Conservation (phyloP, 2,113 vertebrate species). For the Corvus moneduloides region DNA sequence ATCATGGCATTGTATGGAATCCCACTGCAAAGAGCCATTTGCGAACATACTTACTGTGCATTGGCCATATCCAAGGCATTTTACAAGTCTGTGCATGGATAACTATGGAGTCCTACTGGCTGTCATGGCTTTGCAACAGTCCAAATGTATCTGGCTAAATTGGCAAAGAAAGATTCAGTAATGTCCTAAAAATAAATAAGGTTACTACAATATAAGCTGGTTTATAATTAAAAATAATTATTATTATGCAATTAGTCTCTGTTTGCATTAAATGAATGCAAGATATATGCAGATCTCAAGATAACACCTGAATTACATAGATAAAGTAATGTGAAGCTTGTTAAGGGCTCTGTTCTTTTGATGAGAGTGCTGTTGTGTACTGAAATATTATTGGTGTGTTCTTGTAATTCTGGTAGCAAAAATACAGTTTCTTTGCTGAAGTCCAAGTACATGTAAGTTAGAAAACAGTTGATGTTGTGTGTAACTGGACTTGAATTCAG, state of each 20-base stretch:
- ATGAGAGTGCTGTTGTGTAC: slow-evolving; percentile 20
- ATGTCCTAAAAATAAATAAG: slow-evolving; percentile 29
- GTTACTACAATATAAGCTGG: neutral
- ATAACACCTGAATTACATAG: slow-evolving; percentile 42
- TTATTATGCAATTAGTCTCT: slow-evolving; percentile 23
- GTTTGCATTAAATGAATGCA: neutral
- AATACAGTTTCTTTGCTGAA: slow-evolving; percentile 29
- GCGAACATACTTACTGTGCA: accelerated
- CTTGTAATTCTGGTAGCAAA: slow-evolving; percentile 41
- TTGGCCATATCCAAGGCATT: neutral
- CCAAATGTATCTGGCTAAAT: neutral
- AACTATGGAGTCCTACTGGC: neutral
- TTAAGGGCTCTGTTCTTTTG: slow-evolving; percentile 46
- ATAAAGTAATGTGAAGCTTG: slow-evolving; percentile 29
- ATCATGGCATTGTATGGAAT: neutral
- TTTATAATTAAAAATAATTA: slow-evolving; percentile 57
- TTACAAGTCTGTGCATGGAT: neutral
- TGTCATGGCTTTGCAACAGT: accelerated
- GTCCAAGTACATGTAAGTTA: neutral
- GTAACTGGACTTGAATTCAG: neutral
- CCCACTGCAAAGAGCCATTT: neutral
- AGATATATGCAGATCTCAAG: neutral
- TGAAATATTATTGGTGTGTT: slow-evolving; percentile 55
- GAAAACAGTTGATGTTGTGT: slow-evolving; percentile 23
- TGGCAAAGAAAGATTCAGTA: neutral